Conservation (phyloP, 2,888 invertebrate species). For the Leistus spinibarbis region DNA sequence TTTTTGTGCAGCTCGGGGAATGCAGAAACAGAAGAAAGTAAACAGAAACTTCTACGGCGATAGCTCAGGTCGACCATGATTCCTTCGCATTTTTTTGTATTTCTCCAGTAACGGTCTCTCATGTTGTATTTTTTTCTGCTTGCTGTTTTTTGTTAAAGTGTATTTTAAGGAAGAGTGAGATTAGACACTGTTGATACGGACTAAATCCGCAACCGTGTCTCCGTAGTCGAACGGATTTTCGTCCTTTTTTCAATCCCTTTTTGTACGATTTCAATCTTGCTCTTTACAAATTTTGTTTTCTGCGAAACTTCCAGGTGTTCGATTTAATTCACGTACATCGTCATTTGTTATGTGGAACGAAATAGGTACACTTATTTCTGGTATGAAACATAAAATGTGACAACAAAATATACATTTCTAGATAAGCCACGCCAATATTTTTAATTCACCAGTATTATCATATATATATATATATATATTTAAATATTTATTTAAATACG, state of each 20-base stretch:
- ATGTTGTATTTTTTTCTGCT: neutral
- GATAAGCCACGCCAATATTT: no score
- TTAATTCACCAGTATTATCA: no score
- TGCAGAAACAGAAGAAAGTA: conserved; percentile 32
- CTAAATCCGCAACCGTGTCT: conserved; percentile 19
- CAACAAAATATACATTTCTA: no score
- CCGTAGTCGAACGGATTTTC: conserved; percentile 11
- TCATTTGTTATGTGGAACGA: no score
- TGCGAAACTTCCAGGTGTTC: no score
- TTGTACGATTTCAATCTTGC: no score
- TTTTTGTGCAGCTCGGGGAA: conserved; percentile 28
- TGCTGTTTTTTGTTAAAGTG: conserved; percentile 14
- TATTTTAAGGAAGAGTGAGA: conserved; percentile 32
- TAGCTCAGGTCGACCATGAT: conserved; percentile 33
- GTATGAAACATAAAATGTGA: no score
- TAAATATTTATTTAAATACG: no score
- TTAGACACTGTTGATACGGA: conserved; percentile 21
- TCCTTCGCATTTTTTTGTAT: conserved; percentile 22
- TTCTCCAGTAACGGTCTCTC: neutral
- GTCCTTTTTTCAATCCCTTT: conserved; percentile 1
- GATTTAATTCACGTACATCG: no score
- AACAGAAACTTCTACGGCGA: conserved; percentile 27
- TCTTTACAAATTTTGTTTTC: no score
- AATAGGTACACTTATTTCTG: no score
- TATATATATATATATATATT: no score